Evolutionary conservation across 2,797 vertebrate genomes (phyloP), one percentile per base, ranked within the genome.

Genomic region (Phrynocephalus vlangalii): DNA sequence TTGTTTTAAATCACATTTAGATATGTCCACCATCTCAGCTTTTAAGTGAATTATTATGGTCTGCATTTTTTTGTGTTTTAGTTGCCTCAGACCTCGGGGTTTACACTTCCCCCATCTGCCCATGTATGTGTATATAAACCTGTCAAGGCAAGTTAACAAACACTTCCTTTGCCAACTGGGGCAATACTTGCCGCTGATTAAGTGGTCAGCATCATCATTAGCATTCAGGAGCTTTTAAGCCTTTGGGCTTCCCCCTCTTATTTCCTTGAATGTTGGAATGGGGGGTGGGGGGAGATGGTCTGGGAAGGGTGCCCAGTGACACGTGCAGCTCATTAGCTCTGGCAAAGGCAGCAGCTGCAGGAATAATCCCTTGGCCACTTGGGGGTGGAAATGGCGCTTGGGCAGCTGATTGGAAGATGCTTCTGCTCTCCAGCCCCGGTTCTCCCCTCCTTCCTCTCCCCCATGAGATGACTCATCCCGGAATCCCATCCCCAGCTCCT

Each of bases 401-500:
- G 79, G 70, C 83, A 80, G 78, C 70, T 82, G 87, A 88, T 82
- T 88, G 83, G 83, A 82, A 88, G 83, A 82, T 6, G 48, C 15
- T 60, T 50, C 63, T 24, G 26, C 60, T 60, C 33, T 76, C 71
- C 79, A 75, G 26, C 30, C 83, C 56, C 16, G 33, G 5, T 26
- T 67, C 33, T 33, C 8, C 60, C 73, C 26, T 3, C 30, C 66
- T 1, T 24, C 48, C 28, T 9, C 18, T 68, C 18, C 77, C 50
- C 71, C 48, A 28, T 16, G 83, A 88, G 48, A 48, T 88, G 83
- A 88, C 78, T 88, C 87, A 88, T 83, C 77, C 3, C 20, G 20
- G 83, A 84, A 88, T 85, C 83, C 87, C 82, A 84, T 33, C 82
- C 82, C 52, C 70, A 52, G 70, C 87, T 85, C 83, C 83, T 68